Evolutionary conservation across 2,797 vertebrate genomes (phyloP).

Genomic region (Morus bassanus): DNA sequence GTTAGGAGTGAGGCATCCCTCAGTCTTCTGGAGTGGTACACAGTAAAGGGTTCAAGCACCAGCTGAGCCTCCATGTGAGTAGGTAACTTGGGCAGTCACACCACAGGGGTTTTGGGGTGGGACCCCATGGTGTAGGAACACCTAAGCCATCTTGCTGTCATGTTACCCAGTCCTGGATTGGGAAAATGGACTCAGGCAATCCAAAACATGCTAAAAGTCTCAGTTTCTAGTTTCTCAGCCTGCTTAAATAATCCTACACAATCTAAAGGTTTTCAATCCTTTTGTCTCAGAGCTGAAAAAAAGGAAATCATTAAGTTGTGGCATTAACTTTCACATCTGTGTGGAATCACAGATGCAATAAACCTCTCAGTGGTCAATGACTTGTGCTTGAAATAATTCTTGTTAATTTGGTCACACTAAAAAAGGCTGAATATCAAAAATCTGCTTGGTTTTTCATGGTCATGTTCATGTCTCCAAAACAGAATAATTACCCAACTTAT

Average conservation of each 20-base stretch:
- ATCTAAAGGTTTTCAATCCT: not conserved
- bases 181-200: not conserved
- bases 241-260: not conserved
- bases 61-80: not conserved
- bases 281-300: not conserved
- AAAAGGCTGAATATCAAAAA: not conserved
- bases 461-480: not conserved
- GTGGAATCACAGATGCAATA: not conserved
- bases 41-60: not conserved
- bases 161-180: not conserved
- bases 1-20: not conserved
- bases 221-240: not conserved
- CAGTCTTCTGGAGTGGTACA: not conserved
- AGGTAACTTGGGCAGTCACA: not conserved
- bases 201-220: not conserved
- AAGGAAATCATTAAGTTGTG: not conserved
- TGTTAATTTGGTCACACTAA: not conserved
- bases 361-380: not conserved
- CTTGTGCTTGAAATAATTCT: not conserved
- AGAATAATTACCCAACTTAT: not conserved
- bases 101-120: not conserved
- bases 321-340: not conserved
- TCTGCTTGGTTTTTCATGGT: not conserved
- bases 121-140: not conserved
- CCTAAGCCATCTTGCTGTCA: not conserved